Percentiles rank a stretch among this genome's conserved stretches.
Conservation (phyloP, 2,888 invertebrate genomes). For the Pristionchus entomophagus region DNA sequence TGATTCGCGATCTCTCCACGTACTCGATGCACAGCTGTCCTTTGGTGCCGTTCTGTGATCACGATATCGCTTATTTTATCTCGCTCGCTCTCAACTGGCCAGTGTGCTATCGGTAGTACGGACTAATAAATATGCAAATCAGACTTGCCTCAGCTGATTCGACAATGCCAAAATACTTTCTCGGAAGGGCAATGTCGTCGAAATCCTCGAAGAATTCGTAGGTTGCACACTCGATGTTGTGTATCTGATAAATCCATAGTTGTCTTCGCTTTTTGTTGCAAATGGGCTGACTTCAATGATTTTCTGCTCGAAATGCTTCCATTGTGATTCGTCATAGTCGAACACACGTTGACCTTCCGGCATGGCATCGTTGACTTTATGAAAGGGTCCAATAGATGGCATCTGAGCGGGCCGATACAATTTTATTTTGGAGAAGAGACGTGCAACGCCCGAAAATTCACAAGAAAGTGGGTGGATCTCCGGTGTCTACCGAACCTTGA, state of each 20-base stretch:
- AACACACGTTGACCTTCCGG: not conserved
- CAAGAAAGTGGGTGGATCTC: not conserved
- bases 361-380: not conserved
- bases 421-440: no score
- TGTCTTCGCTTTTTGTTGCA: not conserved
- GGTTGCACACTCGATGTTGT: not conserved
- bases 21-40: not conserved
- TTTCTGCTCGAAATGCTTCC: not conserved
- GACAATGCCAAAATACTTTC: not conserved
- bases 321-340: not conserved
- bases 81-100: no score
- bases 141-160: no score
- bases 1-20: not conserved
- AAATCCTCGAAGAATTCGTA: constrained; percentile 1
- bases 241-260: not conserved
- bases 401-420: no score
- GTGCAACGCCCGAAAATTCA: not conserved
- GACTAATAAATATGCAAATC: no score
- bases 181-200: not conserved
- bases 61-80: no score
- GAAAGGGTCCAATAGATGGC: not conserved
- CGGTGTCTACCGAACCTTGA: not conserved
- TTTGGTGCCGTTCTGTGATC: not conserved
- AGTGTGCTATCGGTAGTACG: no score
- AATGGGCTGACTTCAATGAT: not conserved